These are phyloP conservation scores for Oryctes rhinoceros DNA, from an alignment of 1,140 invertebrate genomes.

Conservation along the genomic window DNA sequence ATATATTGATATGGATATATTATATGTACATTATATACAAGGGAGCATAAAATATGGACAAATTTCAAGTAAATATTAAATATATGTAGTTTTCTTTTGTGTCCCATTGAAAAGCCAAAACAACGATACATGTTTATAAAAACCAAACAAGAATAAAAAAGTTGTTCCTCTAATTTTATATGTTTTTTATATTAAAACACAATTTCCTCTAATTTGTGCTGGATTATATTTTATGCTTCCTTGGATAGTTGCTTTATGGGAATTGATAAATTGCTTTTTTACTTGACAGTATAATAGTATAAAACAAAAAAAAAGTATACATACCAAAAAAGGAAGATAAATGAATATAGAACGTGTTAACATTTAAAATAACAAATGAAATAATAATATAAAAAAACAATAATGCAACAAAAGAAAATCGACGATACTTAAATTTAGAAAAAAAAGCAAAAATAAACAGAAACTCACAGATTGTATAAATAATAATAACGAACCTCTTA, in stretches of 20 bases:
- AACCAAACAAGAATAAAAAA: too few species aligned
- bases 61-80: too few species aligned
- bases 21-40: slow-evolving; percentile 16
- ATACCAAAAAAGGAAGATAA: not conserved
- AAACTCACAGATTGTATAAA: not conserved
- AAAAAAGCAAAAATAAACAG: not conserved
- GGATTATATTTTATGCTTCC: slow-evolving; percentile 25
- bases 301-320: slow-evolving; percentile 16
- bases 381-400: slow-evolving; percentile 37
- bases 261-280: slow-evolving; percentile 59
- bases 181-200: too few species aligned
- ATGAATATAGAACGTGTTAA: slow-evolving; percentile 49
- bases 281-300: slow-evolving; percentile 50
- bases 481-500: slow-evolving; percentile 18
- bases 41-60: not conserved
- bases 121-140: not conserved
- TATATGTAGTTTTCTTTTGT: too few species aligned
- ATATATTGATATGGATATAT: slow-evolving; percentile 25
- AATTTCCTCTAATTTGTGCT: too few species aligned
- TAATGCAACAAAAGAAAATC: not conserved
- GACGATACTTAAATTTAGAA: too few species aligned
- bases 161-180: too few species aligned
- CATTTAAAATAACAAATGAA: slow-evolving; percentile 46
- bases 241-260: slow-evolving; percentile 55
- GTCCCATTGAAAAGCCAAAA: not conserved